These are phyloP conservation scores for Montifringilla adamsi DNA, from an alignment of 2,113 vertebrate genomes.

Conservation along the genomic window DNA sequence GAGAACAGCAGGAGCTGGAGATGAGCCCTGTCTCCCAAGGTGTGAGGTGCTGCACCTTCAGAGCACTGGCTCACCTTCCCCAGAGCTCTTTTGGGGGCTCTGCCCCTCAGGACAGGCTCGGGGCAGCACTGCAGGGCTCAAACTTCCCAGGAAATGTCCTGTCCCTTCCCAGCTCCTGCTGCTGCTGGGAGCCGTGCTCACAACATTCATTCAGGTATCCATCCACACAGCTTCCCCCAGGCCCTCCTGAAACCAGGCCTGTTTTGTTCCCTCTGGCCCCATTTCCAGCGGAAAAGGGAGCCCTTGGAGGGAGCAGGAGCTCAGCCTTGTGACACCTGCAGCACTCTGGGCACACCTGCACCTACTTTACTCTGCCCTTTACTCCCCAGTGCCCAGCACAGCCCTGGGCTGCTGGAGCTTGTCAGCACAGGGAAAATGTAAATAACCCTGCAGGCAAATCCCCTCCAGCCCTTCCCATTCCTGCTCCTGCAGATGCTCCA, in stretches of 20 bases:
- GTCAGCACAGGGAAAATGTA: not conserved
- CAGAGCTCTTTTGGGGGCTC: not conserved
- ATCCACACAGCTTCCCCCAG: not conserved
- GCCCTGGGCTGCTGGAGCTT: not conserved
- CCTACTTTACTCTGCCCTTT: not conserved
- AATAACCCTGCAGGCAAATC: not conserved
- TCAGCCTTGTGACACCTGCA: not conserved
- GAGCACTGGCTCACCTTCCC: rapidly evolving
- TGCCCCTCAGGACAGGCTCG: not conserved
- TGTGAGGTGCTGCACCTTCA: not conserved
- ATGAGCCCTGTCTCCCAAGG: not conserved
- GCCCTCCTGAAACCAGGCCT: not conserved
- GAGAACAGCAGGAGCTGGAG: not conserved
- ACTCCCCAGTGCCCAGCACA: not conserved
- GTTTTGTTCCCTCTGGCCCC: not conserved
- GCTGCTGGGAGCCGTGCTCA: not conserved
- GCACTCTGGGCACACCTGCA: not conserved
- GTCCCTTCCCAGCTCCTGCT: not conserved
- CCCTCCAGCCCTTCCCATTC: not conserved
- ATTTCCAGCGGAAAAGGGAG: not conserved
- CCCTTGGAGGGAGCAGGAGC: not conserved
- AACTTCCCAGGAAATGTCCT: not conserved
- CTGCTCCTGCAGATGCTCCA: not conserved
- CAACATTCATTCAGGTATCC: rapidly evolving
- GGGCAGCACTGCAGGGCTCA: not conserved